phyloP scores from a whole-genome alignment of 2,113 vertebrate genomes.

The Mola mola region DNA sequence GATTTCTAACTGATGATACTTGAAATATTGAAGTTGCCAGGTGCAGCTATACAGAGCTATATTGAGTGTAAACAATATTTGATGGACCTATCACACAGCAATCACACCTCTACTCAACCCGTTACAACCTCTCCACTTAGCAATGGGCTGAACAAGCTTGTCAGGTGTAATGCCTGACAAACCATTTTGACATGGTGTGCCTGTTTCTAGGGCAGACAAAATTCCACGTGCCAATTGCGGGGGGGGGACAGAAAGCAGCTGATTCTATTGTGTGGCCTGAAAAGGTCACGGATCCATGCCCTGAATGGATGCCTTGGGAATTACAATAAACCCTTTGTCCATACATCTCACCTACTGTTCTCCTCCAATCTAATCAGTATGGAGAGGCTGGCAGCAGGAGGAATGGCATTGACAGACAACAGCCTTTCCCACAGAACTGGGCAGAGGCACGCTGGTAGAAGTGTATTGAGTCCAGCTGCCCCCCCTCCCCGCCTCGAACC shows the following conservation, averaged over 20 bases:
- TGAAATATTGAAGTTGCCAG: neutral
- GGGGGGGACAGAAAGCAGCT: slow-evolving; percentile 25
- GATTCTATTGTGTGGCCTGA: slow-evolving; percentile 47
- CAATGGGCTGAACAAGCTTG: slow-evolving; percentile 25
- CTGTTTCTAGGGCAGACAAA: slow-evolving; percentile 35
- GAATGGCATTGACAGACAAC: slow-evolving; percentile 39
- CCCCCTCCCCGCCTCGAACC: slow-evolving; percentile 21
- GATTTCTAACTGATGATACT: neutral
- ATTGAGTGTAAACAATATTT: slow-evolving; percentile 1
- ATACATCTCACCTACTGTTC: slow-evolving; percentile 43
- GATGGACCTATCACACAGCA: slow-evolving; percentile 9
- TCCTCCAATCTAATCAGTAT: slow-evolving; percentile 41
- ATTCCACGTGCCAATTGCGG: slow-evolving; percentile 46
- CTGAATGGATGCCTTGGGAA: slow-evolving; percentile 47
- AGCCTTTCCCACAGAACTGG: slow-evolving; percentile 12
- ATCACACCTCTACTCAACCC: slow-evolving; percentile 15
- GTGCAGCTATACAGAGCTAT: neutral
- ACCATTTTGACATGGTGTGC: slow-evolving; percentile 2
- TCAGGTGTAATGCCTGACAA: slow-evolving; percentile 33
- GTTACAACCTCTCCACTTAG: slow-evolving; percentile 20
- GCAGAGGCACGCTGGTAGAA: slow-evolving; percentile 28
- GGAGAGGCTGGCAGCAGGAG: slow-evolving; percentile 42
- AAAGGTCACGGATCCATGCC: slow-evolving; percentile 59
- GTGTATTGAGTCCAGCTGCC: slow-evolving; percentile 39
- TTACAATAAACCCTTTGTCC: slow-evolving; percentile 61